Base-by-base conservation (phyloP, 2,888 invertebrate species). In the Abrostola tripartita region DNA sequence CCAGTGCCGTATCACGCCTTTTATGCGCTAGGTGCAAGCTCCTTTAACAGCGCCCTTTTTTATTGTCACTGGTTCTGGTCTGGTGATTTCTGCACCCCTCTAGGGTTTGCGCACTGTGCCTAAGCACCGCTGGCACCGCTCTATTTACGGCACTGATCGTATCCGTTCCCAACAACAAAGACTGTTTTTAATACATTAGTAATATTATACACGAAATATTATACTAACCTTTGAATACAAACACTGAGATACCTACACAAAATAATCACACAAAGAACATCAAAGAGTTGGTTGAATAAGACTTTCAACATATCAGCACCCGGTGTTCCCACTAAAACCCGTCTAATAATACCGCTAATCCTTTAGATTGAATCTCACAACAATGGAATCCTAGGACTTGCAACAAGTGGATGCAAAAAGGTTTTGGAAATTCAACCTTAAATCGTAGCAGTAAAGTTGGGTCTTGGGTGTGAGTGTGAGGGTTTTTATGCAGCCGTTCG, bases 311-410 rank as follows among this genome's bases (percentile, higher is more conserved):
- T 63, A 57, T 52, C 57, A 51, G 11, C 37, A 61, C 37, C 42
- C 65, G 54, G 47, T 70, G 68, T 62, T 62, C 54, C 54, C 64
- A 58, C 65, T 63, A 60, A 68, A 49, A 51, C 61, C 66, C 70
- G 52, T 68, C 71, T 71, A 75, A 81, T 76, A 82, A 78, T 73
- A 72, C 71, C 56, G 62, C 72, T 84, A 84, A 84, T 82, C 81
- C 79, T 68, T 76, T 73, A 81, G 81, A 83, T 79, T 79, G 75
- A 79, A 83, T 83, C 79, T 76, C 71, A 71, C 67, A 66, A 76
- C 71, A 76, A 83, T 68, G 59, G 65, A 69, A 74, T 72, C 53
- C 67, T 61, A 59, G 65, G 53, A 50, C 41, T 74, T 65, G 74
- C 82, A 84, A 84, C 84, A 84, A 79, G 76, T 71, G 66, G 71